These are phyloP conservation scores for Trichomycterus rosablanca DNA, from an alignment of 2,113 vertebrate species.

Conservation along the genomic window DNA sequence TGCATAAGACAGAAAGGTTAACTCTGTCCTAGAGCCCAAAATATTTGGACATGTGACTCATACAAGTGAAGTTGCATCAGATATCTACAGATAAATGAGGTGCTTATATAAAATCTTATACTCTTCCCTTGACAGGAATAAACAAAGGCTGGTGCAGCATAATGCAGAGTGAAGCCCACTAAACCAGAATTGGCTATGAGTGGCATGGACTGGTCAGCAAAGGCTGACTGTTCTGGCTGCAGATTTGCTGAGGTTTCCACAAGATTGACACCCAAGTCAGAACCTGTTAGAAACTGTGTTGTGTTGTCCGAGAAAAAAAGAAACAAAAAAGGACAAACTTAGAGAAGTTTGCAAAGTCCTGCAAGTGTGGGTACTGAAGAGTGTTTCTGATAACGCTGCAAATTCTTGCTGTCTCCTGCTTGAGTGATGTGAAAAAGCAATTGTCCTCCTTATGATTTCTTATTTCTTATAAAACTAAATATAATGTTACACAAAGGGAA, in stretches of 20 bases:
- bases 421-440: too few species aligned
- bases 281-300: not conserved
- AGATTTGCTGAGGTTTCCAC: constrained; percentile 34
- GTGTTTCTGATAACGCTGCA: too few species aligned
- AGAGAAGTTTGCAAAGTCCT: too few species aligned
- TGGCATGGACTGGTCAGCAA: constrained; percentile 25
- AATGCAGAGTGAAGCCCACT: constrained; percentile 58
- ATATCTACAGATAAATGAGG: constrained; percentile 24
- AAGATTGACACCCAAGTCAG: constrained; percentile 10
- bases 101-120: constrained; percentile 59
- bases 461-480: too few species aligned
- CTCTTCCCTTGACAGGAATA: constrained; percentile 49
- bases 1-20: constrained; percentile 37
- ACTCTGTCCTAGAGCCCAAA: constrained; percentile 33
- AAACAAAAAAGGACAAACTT: too few species aligned
- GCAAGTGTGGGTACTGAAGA: too few species aligned
- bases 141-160: constrained; percentile 48
- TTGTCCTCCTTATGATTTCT: too few species aligned
- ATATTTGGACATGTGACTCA: constrained; percentile 38
- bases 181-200: constrained; percentile 46
- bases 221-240: constrained; percentile 33
- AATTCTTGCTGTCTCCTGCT: too few species aligned
- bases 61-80: not conserved
- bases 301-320: too few species aligned
- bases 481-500: too few species aligned